phyloP scores from a whole-genome alignment of 2,888 invertebrate genomes.

The Encarsia formosa region DNA sequence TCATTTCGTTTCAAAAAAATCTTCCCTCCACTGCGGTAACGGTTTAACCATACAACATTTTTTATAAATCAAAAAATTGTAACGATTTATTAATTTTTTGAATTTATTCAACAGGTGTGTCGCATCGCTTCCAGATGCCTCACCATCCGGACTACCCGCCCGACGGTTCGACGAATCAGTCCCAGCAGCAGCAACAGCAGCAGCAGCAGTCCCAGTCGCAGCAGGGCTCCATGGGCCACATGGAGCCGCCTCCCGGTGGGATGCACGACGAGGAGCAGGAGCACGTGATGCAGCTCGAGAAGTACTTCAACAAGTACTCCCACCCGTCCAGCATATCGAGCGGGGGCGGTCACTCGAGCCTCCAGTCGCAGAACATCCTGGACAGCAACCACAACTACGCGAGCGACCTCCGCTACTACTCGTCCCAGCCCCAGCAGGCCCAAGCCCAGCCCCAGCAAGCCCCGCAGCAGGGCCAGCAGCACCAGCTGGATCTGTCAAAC shows the following conservation, averaged over 20 bases:
- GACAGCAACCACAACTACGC: constrained; percentile 59
- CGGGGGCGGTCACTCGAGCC: constrained; percentile 14
- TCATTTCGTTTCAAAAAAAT: background rate
- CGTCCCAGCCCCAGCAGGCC: constrained; percentile 47
- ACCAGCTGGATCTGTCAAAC: constrained; percentile 43
- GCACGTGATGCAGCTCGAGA: constrained; percentile 45
- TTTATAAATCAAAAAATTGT: background rate
- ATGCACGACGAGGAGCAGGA: constrained; percentile 41
- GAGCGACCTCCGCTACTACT: constrained; percentile 48
- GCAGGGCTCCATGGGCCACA: constrained; percentile 40
- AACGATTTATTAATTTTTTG: too few species aligned
- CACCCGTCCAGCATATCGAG: constrained; percentile 31
- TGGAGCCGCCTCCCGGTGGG: constrained; percentile 35
- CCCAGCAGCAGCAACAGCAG: constrained; percentile 35
- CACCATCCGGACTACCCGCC: constrained; percentile 46
- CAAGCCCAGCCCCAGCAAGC: constrained; percentile 43
- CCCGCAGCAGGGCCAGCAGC: constrained; percentile 40
- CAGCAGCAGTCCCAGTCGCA: constrained; percentile 35
- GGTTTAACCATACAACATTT: background rate
- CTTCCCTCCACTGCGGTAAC: background rate
- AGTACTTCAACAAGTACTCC: constrained; percentile 48
- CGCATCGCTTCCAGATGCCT: constrained; percentile 46
- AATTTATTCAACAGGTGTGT: constrained; percentile 40
- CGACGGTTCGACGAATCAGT: constrained; percentile 27
- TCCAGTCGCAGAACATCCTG: constrained; percentile 41